Conservation (phyloP, 2,113 vertebrate species). For the Lampris megalopsis region DNA sequence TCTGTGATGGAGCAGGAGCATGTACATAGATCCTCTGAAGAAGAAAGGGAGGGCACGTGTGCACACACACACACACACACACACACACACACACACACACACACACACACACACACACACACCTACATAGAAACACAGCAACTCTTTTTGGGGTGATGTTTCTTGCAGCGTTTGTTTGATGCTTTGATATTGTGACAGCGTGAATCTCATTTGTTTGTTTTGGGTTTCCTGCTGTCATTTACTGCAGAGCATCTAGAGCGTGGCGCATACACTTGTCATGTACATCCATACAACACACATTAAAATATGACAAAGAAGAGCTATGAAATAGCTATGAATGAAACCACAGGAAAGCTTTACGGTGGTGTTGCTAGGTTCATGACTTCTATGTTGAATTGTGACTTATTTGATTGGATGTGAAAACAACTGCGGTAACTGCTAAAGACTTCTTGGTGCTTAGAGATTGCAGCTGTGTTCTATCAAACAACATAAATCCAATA, state of each 20-base stretch:
- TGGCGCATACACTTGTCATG: not conserved
- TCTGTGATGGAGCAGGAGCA: not conserved
- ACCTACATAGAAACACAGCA: not conserved
- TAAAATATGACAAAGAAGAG: not conserved
- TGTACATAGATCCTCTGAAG: conserved; percentile 2
- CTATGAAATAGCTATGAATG: not conserved
- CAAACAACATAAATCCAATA: conserved; percentile 46
- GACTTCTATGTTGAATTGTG: not conserved
- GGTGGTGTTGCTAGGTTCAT: conserved; percentile 37
- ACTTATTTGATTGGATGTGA: conserved; percentile 45
- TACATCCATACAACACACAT: not conserved
- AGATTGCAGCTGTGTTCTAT: not conserved
- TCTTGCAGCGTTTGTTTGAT: conserved; percentile 1
- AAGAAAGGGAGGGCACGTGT: not conserved
- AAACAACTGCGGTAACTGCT: conserved; percentile 19
- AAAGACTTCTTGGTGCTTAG: too few species aligned
- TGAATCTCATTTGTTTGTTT: conserved; percentile 2
- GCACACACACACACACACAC: not conserved
- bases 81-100: not conserved
- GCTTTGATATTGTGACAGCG: conserved; percentile 18
- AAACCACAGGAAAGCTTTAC: conserved; percentile 27
- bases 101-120: conserved; percentile 7
- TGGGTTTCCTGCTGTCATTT: not conserved
- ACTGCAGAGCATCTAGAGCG: conserved; percentile 17
- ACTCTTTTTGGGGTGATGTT: not conserved